Percentiles rank a stretch among this genome's conserved stretches.
phyloP scores from a whole-genome alignment of 2,113 vertebrate genomes.

The Poeciliopsis turrubarensis region DNA sequence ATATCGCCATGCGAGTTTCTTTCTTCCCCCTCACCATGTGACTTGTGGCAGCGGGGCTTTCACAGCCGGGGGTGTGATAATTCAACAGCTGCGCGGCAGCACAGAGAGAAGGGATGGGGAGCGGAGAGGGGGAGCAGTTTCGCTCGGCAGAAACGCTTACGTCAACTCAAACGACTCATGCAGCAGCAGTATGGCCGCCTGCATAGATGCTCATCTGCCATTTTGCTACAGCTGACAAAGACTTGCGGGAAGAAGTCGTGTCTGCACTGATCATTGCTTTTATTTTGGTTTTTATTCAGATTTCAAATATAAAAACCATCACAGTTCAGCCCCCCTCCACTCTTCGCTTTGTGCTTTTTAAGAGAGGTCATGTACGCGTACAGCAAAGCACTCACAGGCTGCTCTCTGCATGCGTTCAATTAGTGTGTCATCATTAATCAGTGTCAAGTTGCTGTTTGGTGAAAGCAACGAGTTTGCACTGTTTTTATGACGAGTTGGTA shows the following conservation, averaged over 20 bases:
- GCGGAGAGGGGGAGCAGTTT: background rate
- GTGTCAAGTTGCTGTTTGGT: slow-evolving; percentile 35
- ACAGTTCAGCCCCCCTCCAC: background rate
- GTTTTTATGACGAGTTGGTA: slow-evolving; percentile 24
- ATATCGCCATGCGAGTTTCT: slow-evolving; percentile 37
- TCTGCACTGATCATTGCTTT: background rate
- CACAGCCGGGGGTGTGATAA: slow-evolving; percentile 59
- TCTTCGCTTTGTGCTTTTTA: background rate
- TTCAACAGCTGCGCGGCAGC: slow-evolving; percentile 71
- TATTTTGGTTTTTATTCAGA: background rate
- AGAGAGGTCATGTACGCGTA: slow-evolving; percentile 25
- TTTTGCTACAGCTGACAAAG: slow-evolving; percentile 32
- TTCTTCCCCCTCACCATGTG: slow-evolving; percentile 38
- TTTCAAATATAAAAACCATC: background rate
- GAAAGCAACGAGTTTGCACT: slow-evolving; percentile 11
- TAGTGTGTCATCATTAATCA: slow-evolving; percentile 58
- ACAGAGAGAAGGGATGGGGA: slow-evolving; percentile 22
- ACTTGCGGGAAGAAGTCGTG: background rate
- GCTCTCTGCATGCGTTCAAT: slow-evolving; percentile 61
- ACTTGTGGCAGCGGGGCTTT: slow-evolving; percentile 54
- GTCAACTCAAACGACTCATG: slow-evolving; percentile 65
- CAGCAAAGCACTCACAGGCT: slow-evolving; percentile 38
- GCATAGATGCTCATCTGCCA: slow-evolving; percentile 47
- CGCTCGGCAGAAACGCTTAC: slow-evolving; percentile 62
- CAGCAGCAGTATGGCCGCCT: slow-evolving; percentile 50